Base-by-base conservation (phyloP, 1,140 invertebrate species). In the Heliothis subflexa region DNA sequence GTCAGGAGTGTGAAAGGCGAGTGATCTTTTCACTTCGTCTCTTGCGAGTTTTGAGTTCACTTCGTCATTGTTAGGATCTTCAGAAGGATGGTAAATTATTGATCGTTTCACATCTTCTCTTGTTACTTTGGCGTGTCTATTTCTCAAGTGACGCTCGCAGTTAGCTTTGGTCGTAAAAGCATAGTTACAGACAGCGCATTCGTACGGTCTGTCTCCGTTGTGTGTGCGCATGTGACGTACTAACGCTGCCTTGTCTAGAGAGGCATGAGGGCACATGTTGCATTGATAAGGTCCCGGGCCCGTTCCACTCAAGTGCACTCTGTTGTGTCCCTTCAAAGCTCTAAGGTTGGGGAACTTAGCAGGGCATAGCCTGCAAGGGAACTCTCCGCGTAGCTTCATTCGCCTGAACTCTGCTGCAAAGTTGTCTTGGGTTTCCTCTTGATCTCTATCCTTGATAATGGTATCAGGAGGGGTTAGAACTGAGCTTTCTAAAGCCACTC, bases 151-250 rank as follows among this genome's bases (percentile, higher is more conserved):
- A 0, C 98, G 93, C 91, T 98, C 98, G 87, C 98, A 98, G 84
- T 98, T 98, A 0, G 97, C 96, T 93, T 99, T 99, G 0, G 99
- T 99, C 1, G 99, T 99, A 91, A 99, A 99, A 1, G 98, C 98
- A 85, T 98, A 99, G 84, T 98, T 98, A 92, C 99, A 99, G 1
- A 99, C 96, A 0, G 97, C 96, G 88, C 99, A 99, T 88, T 99
- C 98, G 87, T 98, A 99, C 0, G 99, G 99, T 4, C 98, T 95
- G 85, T 99, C 98, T 0, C 98, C 98, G 88, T 99, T 99, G 93
- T 99, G 99, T 2, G 97, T 97, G 81, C 98, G 95, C 96, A 99
- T 97, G 90, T 99, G 97, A 40, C 98, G 96, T 2, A 98, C 96
- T 2, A 99, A 90, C 0, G 98, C 98, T 11, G 97, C 97, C 89